Evolutionary conservation across 2,797 vertebrate genomes (phyloP), one percentile per base, ranked within the genome.

Genomic region (Okamejei kenojei): DNA sequence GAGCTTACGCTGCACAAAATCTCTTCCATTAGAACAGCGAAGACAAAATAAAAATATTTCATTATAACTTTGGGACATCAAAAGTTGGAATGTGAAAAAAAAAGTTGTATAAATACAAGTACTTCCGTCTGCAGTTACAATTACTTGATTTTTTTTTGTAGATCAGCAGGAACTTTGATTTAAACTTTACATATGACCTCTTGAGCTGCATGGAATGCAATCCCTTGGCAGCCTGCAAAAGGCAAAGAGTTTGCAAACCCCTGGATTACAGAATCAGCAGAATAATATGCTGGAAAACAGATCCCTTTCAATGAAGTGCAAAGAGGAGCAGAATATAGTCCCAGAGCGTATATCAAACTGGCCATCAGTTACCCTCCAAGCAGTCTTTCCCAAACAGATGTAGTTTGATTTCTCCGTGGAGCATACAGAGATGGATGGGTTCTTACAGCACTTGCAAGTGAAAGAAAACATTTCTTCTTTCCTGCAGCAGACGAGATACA

Each of bases 401-500:
- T 96, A 96, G 96, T 94, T 94, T 93, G 96, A 96, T 96, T 96
- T 95, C 95, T 96, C 96, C 95, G 95, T 96, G 95, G 95, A 96
- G 95, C 95, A 94, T 94, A 96, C 95, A 94, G 96, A 97, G 97
- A 98, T 96, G 95, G 96, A 98, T 98, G 97, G 96, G 95, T 95
- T 96, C 95, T 96, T 96, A 95, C 95, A 96, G 97, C 96, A 96
- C 96, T 95, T 96, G 96, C 96, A 97, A 96, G 97, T 97, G 96
- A 96, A 97, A 96, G 96, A 97, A 97, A 97, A 97, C 96, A 97
- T 97, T 97, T 96, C 96, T 96, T 96, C 95, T 95, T 96, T 94
- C 95, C 95, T 96, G 97, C 96, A 97, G 96, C 97, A 98, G 97
- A 97, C 97, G 97, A 98, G 96, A 98, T 98, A 97, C 97, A 97